These are phyloP conservation scores for Furcula furcula DNA, from an alignment of 2,888 invertebrate genomes.

Conservation along the genomic window DNA sequence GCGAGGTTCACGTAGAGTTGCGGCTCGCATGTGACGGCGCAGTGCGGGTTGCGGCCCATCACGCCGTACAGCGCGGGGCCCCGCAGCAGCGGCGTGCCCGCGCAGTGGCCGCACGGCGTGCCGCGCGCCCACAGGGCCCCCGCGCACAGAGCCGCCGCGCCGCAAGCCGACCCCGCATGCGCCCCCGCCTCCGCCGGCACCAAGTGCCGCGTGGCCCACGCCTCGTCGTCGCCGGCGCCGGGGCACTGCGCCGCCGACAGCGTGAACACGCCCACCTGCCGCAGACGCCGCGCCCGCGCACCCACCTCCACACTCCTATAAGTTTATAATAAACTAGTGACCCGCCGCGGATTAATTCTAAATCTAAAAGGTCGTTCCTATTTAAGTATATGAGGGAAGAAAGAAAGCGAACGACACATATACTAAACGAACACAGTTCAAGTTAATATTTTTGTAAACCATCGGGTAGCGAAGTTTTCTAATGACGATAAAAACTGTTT, in stretches of 20 bases:
- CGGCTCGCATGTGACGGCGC: slow-evolving; percentile 58
- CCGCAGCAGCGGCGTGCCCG: slow-evolving; percentile 56
- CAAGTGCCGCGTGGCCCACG: slow-evolving; percentile 43
- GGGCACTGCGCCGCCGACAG: slow-evolving; percentile 27
- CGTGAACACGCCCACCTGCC: slow-evolving; percentile 26
- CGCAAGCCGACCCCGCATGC: slow-evolving; percentile 19
- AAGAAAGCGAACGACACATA: no score
- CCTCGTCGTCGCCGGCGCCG: slow-evolving; percentile 9
- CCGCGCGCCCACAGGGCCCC: slow-evolving; percentile 33
- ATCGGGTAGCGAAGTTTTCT: no score
- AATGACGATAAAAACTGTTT: no score
- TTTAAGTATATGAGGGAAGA: no score
- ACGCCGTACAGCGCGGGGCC: slow-evolving; percentile 38
- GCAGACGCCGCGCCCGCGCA: slow-evolving; percentile 29
- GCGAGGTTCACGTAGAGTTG: slow-evolving; percentile 52
- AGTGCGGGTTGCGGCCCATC: slow-evolving; percentile 45
- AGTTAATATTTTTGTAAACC: no score
- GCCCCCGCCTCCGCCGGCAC: slow-evolving; percentile 6
- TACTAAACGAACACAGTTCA: no score
- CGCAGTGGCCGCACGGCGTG: slow-evolving; percentile 53
- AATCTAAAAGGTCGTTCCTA: no score
- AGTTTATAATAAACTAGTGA: no score
- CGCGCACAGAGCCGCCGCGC: slow-evolving; percentile 34
- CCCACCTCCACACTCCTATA: slow-evolving; percentile 33
- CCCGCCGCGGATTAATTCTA: no score